Percentiles rank a stretch among this genome's conserved stretches.
phyloP scores from a whole-genome alignment of 2,797 vertebrate species.

The Ataeniobius toweri region DNA sequence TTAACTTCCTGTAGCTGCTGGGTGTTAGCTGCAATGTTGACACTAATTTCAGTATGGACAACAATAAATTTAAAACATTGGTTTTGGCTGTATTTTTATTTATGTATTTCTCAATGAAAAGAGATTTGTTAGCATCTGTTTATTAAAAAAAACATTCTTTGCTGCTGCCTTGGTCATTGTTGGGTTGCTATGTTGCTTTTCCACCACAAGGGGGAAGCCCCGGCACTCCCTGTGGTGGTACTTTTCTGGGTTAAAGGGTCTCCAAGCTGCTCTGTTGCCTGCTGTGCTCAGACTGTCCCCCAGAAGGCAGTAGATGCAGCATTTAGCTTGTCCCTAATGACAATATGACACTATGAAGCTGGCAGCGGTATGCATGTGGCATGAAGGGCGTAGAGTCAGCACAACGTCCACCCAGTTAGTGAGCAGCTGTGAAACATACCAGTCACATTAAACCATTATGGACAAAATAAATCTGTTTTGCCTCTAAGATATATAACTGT shows the following conservation, averaged over 20 bases:
- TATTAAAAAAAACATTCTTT: neutral
- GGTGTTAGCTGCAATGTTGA: neutral
- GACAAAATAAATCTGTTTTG: neutral
- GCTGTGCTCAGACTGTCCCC: slow-evolving; percentile 26
- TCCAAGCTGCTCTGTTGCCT: neutral
- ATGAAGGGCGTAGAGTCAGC: neutral
- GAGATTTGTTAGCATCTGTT: neutral
- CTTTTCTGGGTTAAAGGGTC: neutral
- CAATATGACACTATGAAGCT: neutral
- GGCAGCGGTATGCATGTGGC: neutral
- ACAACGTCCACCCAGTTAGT: slow-evolving; percentile 5
- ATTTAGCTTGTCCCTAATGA: neutral
- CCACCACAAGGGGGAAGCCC: neutral
- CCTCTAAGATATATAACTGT: neutral
- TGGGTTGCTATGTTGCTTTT: neutral
- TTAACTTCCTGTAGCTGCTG: neutral
- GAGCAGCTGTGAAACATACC: neutral
- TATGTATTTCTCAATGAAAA: neutral
- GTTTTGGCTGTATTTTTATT: neutral
- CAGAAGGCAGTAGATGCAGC: slow-evolving; percentile 56
- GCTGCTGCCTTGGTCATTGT: neutral
- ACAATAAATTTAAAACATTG: neutral
- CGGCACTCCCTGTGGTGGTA: no score
- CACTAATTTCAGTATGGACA: neutral
- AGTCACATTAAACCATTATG: neutral